These are phyloP conservation scores for Drosophila mulleri DNA, from an alignment of 2,888 invertebrate genomes.

Conservation along the genomic window DNA sequence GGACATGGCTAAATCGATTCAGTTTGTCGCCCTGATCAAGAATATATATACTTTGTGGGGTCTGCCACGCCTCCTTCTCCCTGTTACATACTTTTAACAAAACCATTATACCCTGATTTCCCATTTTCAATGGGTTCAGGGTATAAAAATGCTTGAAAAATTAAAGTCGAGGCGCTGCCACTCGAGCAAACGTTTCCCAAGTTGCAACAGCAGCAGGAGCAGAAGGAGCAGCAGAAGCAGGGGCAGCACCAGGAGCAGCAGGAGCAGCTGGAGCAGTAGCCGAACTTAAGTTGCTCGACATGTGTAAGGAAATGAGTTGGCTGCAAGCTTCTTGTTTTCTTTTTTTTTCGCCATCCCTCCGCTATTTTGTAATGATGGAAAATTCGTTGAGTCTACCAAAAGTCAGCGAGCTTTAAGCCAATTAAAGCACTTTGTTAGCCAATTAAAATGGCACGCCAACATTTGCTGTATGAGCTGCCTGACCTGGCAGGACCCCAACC, in stretches of 20 bases:
- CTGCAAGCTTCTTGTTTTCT: slow-evolving; percentile 9
- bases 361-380: slow-evolving; percentile 17
- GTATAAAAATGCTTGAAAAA: slow-evolving; percentile 19
- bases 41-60: no score
- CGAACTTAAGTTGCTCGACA: slow-evolving; percentile 27
- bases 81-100: no score
- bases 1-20: no score
- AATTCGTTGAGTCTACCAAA: slow-evolving; percentile 23
- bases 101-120: no score
- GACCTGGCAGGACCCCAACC: slow-evolving; percentile 16
- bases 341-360: background rate
- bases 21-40: no score
- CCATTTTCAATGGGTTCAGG: no score
- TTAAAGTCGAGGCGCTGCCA: slow-evolving; percentile 23
- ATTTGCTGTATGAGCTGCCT: slow-evolving; percentile 28
- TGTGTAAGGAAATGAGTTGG: slow-evolving; percentile 31
- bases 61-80: no score
- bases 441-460: slow-evolving; percentile 62
- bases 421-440: slow-evolving; percentile 74
- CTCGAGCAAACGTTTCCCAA: slow-evolving; percentile 37
- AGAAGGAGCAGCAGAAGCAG: background rate
- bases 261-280: background rate
- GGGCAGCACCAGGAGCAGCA: background rate
- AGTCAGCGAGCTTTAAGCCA: slow-evolving; percentile 59
- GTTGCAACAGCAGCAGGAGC: background rate